phyloP scores from a whole-genome alignment of 92 coral and sea anemone species.

The Zoanthus gigantus region DNA sequence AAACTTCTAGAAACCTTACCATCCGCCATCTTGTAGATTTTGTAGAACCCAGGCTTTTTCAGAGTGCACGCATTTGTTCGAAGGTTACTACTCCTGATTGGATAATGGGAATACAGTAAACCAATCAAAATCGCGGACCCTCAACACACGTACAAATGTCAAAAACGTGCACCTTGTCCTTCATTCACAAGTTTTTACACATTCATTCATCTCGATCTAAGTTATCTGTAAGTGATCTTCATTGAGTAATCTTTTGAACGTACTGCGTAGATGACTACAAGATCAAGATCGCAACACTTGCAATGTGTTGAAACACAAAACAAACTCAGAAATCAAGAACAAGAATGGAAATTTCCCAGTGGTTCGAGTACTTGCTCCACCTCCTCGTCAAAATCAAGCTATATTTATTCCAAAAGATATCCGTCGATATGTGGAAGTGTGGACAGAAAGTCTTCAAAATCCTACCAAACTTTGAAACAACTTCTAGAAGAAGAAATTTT shows the following conservation, averaged over 20 bases:
- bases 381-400: constrained; percentile 45
- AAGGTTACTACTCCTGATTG: constrained; percentile 29
- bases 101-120: background rate
- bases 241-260: background rate
- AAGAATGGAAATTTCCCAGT: constrained; percentile 44
- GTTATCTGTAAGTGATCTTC: constrained; percentile 18
- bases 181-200: constrained; percentile 40
- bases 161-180: background rate
- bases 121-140: constrained; percentile 32
- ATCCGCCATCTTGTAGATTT: constrained; percentile 87
- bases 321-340: constrained; percentile 43
- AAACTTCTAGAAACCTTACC: constrained; percentile 47
- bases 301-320: constrained; percentile 22
- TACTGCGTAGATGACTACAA: constrained; percentile 31
- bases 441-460: constrained; percentile 57
- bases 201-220: constrained; percentile 6
- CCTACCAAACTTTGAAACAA: constrained; percentile 71
- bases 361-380: constrained; percentile 49
- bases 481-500: constrained; percentile 71
- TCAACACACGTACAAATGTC: background rate
- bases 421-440: constrained; percentile 78
- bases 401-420: constrained; percentile 60
- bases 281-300: constrained; percentile 38
- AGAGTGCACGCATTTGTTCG: background rate
- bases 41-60: constrained; percentile 27